Evolutionary conservation across 2,113 vertebrate species (phyloP), one percentile per base, ranked within the genome.

Genomic region (Ondatra zibethicus): DNA sequence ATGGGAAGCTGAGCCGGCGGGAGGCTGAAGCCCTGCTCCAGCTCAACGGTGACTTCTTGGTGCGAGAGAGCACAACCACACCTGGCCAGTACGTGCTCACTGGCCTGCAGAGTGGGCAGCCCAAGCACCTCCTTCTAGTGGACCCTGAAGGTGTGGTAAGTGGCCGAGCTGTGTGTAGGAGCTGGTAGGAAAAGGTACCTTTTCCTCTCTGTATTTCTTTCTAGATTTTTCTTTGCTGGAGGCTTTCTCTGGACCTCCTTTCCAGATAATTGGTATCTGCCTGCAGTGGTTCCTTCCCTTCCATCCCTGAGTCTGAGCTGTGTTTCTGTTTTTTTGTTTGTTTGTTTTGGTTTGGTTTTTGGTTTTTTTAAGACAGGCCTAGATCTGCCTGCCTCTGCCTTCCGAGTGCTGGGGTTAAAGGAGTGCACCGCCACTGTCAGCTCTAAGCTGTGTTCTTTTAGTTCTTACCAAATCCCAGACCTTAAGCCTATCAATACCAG

Each of bases 71-170:
- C 91, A 99, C 99, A 31, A 99, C 99, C 93, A 99, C 99, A 0
- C 99, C 99, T 0, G 99, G 99, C 81, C 99, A 99, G 98, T 99
- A 99, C 0, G 99, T 99, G 92, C 99, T 99, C 93, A 99, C 99
- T 0, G 99, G 99, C 16, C 97, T 99, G 97, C 99, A 99, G 98
- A 99, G 99, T 0, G 99, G 99, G 50, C 99, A 99, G 97, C 98
- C 99, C 96, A 99, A 99, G 97, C 99, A 99, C 96, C 98, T 99
- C 96, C 99, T 99, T 4, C 99, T 99, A 2, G 99, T 99, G 0
- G 99, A 99, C 96, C 99, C 99, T 0, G 99, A 99, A 97, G 99
- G 99, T 97, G 99, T 99, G 99, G 99, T 99, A 97, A 98, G 99
- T 98, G 1, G 0, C 25, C 0, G 0, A 5, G 12, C 0, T 0